Percentiles rank a stretch among this genome's conserved stretches.
Conservation (phyloP, 2,888 invertebrate genomes). For the Neoaliturus tenellus region DNA sequence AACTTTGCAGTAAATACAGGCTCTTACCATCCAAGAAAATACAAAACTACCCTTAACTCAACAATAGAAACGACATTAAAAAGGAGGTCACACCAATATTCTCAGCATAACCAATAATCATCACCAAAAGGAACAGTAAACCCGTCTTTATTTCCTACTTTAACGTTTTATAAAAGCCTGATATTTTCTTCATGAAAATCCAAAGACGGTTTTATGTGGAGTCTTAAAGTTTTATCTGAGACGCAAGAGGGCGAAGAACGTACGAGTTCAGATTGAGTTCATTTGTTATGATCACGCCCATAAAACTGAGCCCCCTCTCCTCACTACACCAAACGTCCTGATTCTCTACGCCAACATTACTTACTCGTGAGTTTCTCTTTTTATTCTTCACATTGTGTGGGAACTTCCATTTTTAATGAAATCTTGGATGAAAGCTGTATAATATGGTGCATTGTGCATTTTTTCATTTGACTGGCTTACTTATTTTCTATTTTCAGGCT, state of each 20-base stretch:
- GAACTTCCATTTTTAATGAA: not conserved
- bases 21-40: too few species aligned
- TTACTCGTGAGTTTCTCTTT: not conserved
- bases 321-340: conserved; percentile 16
- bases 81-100: too few species aligned
- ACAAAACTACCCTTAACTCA: too few species aligned
- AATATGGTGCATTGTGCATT: too few species aligned
- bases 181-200: conserved; percentile 9
- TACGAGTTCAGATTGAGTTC: conserved; percentile 44
- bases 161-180: conserved; percentile 2
- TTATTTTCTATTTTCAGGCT: too few species aligned
- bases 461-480: too few species aligned
- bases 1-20: too few species aligned
- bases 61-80: too few species aligned
- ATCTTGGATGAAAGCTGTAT: too few species aligned
- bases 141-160: too few species aligned
- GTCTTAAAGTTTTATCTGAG: conserved; percentile 47
- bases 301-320: conserved; percentile 15
- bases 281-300: conserved; percentile 52
- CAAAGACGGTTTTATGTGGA: conserved; percentile 34
- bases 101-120: too few species aligned
- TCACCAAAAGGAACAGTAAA: too few species aligned
- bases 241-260: conserved; percentile 39
- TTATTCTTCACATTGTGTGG: not conserved
- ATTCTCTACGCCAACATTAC: not conserved